Evolutionary conservation across 2,797 vertebrate genomes (phyloP).

Genomic region (Taeniopygia guttata): DNA sequence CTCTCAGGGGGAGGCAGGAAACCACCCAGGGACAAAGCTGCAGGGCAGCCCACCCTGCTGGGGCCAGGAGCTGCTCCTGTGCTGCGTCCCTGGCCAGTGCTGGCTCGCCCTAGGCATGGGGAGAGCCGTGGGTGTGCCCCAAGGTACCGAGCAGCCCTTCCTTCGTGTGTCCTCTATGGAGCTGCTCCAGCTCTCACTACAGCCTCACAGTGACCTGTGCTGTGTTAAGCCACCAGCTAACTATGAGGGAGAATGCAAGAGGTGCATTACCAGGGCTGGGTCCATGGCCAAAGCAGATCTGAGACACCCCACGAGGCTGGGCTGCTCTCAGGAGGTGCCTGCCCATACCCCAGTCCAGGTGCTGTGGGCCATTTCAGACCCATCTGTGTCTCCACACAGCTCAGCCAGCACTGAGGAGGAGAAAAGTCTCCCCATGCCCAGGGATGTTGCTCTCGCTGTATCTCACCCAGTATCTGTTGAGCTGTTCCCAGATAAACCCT

Average conservation of each 20-base stretch:
- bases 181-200: background rate
- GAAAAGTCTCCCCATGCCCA: background rate
- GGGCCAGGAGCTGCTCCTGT: background rate
- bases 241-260: background rate
- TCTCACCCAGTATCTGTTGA: background rate
- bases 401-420: background rate
- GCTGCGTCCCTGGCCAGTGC: background rate
- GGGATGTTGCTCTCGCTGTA: background rate
- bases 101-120: background rate
- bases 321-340: background rate
- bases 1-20: background rate
- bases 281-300: background rate
- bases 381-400: background rate
- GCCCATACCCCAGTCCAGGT: background rate
- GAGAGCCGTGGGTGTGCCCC: rapidly evolving
- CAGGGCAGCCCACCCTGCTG: background rate
- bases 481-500: background rate
- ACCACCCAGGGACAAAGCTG: background rate
- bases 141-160: background rate
- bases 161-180: background rate
- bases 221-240: background rate
- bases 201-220: background rate
- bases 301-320: background rate
- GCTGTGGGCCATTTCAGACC: background rate
- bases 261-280: background rate